Percentiles rank a stretch among this genome's conserved stretches.
Evolutionary conservation across 2,888 invertebrate species (phyloP).

Genomic region (Emmelina monodactyla): DNA sequence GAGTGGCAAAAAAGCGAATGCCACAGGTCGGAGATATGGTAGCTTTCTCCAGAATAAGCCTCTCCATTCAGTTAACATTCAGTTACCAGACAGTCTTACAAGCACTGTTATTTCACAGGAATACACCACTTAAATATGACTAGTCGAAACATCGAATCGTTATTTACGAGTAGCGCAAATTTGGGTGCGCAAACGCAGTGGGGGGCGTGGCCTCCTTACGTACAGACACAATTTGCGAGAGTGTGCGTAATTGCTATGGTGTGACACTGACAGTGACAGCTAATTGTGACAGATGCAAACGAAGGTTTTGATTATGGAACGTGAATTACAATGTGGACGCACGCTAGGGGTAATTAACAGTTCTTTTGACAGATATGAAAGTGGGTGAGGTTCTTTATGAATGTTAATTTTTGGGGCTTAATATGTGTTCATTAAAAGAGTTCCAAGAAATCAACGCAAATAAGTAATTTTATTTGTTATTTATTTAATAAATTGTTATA

Average conservation of each 20-base stretch:
- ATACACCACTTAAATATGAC: slow-evolving; percentile 31
- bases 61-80: slow-evolving; percentile 14
- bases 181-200: slow-evolving; percentile 4
- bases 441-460: too few relatives aligned
- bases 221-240: not conserved
- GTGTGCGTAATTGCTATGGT: not conserved
- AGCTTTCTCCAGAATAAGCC: slow-evolving; percentile 12
- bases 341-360: too few relatives aligned
- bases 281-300: not conserved
- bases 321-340: too few relatives aligned
- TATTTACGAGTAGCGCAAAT: slow-evolving; percentile 20
- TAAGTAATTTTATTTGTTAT: too few relatives aligned
- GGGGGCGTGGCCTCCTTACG: slow-evolving; percentile 4
- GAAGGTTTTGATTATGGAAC: too few relatives aligned
- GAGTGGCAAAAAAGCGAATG: too few relatives aligned
- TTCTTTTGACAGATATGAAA: too few relatives aligned
- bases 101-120: slow-evolving; percentile 37
- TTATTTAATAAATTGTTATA: too few relatives aligned
- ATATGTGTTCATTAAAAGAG: too few relatives aligned
- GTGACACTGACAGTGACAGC: not conserved
- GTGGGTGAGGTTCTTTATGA: too few relatives aligned
- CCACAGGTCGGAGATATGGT: too few relatives aligned
- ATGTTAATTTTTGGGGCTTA: too few relatives aligned
- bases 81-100: slow-evolving; percentile 16
- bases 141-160: slow-evolving; percentile 15